Base-by-base conservation (phyloP, 53 echinoderm and acorn worm genomes). In the Holothuria leucospilota region DNA sequence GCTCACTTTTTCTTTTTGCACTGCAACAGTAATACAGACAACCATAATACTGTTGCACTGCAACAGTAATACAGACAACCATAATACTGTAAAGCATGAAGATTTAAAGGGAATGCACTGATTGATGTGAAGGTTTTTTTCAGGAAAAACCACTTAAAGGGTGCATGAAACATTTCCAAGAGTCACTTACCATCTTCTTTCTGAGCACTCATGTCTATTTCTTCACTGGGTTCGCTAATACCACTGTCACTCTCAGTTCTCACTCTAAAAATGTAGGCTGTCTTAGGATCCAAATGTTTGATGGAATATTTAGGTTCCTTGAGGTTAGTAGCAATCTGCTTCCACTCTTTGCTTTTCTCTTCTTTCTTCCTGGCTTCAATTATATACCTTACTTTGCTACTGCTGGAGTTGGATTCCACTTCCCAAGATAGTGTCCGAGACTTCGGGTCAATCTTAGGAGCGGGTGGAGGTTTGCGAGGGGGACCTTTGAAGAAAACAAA, bases 181-280 rank as follows among this genome's bases (percentile, higher is more conserved):
- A 56, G 18, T 56, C 56, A 62, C 64, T 78, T 77, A 91, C 91
- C 87, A 87, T 93, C 85, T 59, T 91, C 85, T 77, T 86, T 90
- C 69, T 88, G 89, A 21, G 85, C 85, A 65, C 94, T 94, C 9
- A 96, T 84, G 65, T 94, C 92, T 16, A 94, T 90, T 69, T 90
- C 94, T 79, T 94, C 94, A 74, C 94, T 87, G 5, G 96, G 96
- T 58, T 96, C 96, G 28, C 96, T 96, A 71, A 96, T 94, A 39
- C 96, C 96, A 56, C 86, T 94, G 62, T 92, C 94, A 62, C 77
- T 88, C 86, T 94, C 96, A 4, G 94, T 90, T 26, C 96, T 82
- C 42, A 94, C 96, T 59, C 94, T 90, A 78, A 96, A 96, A 66
- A 90, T 86, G 56, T 92, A 94, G 58, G 81, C 92, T 29, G 88